Evolutionary conservation across 1,140 invertebrate species (phyloP), one percentile per base, ranked within the genome.

Genomic region (Drosophila prosaltans): DNA sequence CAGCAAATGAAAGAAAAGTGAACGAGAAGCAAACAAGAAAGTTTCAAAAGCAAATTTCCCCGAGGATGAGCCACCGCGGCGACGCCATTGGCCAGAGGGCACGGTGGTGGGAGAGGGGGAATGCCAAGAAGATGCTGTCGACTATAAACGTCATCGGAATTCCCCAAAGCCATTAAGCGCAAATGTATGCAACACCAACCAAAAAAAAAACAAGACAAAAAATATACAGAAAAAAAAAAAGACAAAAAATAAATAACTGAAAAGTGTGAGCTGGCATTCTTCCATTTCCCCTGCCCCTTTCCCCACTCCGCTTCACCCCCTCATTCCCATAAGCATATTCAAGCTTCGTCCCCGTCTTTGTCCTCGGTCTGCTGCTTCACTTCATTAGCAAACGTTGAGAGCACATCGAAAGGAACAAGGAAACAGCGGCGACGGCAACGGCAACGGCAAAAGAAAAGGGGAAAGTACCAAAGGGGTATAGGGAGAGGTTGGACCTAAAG

Each of bases 71-170:
- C 30, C 69, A 74, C 58, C 69, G 70, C 64, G 74, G 69, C 72
- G 57, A 71, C 48, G 40, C 63, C 75, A 55, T 36, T 51, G 68
- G 36, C 11, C 45, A 43, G 28, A 21, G 57, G 58, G 28, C 16
- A 21, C 32, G 32, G 28, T 16, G 16, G 16, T 16, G 16, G 16
- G 16, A 16, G 16, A 16, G 28, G 51, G 28, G 24, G 41, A 21
- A 51, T 26, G 3, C 11, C 43, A 51, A 26, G 54, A 9, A 45
- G 39, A 45, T 72, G 66, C 71, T 75, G 78, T 65, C 79, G 84
- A 80, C 85, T 89, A 89, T 89, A 89, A 89, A 83, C 84, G 84
- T 89, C 84, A 89, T 84, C 81, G 84, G 74, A 79, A 89, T 89
- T 89, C 84, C 84, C 84, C 80, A 89, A 89, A 89, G 84, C 84